These are phyloP conservation scores for Holacanthus passer DNA, from an alignment of 2,113 vertebrate species.

Conservation along the genomic window DNA sequence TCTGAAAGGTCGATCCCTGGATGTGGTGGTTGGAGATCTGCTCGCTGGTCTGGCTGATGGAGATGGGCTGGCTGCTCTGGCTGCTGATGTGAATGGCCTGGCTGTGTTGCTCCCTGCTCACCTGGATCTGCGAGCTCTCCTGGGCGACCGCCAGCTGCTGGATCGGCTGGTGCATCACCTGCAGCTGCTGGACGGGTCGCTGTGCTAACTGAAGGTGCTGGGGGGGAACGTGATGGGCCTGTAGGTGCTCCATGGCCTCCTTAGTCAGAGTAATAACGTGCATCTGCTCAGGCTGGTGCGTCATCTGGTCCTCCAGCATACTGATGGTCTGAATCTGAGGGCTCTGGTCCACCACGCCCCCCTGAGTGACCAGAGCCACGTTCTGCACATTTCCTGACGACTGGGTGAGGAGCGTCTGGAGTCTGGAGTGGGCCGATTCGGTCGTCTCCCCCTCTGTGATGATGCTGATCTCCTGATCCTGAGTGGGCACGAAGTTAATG, in stretches of 20 bases:
- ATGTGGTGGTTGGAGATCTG: slow-evolving; percentile 81
- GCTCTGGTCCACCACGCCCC: slow-evolving; percentile 56
- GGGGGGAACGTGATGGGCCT: slow-evolving; percentile 84
- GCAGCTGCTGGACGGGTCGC: slow-evolving; percentile 77
- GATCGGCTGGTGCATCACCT: slow-evolving; percentile 70
- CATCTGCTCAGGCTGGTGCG: slow-evolving; percentile 88
- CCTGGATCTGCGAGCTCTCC: slow-evolving; percentile 18
- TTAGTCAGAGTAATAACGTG: slow-evolving; percentile 94
- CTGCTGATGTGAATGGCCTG: slow-evolving; percentile 78
- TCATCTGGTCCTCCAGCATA: slow-evolving; percentile 86
- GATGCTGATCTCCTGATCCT: slow-evolving; percentile 90
- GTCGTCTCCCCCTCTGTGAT: slow-evolving; percentile 80
- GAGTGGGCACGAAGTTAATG: slow-evolving; percentile 88
- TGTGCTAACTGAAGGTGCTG: slow-evolving; percentile 82
- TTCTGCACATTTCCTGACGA: slow-evolving; percentile 87
- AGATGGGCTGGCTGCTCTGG: slow-evolving; percentile 79
- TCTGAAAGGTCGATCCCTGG: slow-evolving; percentile 87
- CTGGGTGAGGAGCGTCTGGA: slow-evolving; percentile 89
- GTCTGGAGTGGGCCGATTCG: slow-evolving; percentile 81
- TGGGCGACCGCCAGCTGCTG: slow-evolving; percentile 67
- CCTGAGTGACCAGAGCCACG: slow-evolving; percentile 84
- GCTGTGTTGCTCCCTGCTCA: slow-evolving; percentile 66
- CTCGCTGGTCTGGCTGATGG: slow-evolving; percentile 83
- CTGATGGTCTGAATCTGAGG: slow-evolving; percentile 88
- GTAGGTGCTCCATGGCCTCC: slow-evolving; percentile 92